A percentile compares a stretch with the other conserved stretches of the same genome.
phyloP scores from a whole-genome alignment of 2,888 invertebrate genomes.

The Papilio demoleus region DNA sequence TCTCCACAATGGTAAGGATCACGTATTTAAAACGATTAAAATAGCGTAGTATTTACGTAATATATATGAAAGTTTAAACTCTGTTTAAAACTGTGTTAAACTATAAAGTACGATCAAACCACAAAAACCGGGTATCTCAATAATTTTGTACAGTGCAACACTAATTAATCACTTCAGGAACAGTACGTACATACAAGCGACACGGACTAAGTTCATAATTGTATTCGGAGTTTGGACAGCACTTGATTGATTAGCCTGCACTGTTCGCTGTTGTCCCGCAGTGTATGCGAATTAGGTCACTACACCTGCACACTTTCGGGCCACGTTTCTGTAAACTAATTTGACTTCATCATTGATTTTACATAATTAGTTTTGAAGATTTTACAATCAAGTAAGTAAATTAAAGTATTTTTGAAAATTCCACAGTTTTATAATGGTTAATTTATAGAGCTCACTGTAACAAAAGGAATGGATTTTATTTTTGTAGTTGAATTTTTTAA shows the following conservation, averaged over 20 bases:
- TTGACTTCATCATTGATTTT: conserved; percentile 6
- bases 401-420: too few species aligned
- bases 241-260: conserved; percentile 75
- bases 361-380: conserved; percentile 6
- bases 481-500: too few species aligned
- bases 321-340: conserved; percentile 42
- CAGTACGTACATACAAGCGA: conserved; percentile 65
- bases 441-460: too few species aligned
- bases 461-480: too few species aligned
- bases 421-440: too few species aligned
- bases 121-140: conserved; percentile 36
- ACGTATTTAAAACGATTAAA: too few species aligned
- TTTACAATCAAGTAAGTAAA: too few species aligned
- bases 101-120: not conserved
- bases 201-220: conserved; percentile 81
- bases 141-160: conserved; percentile 41
- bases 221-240: conserved; percentile 79
- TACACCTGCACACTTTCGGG: conserved; percentile 55
- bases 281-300: conserved; percentile 58
- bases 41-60: too few species aligned
- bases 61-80: too few species aligned
- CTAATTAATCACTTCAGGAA: conserved; percentile 75
- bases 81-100: not conserved
- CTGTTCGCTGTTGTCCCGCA: conserved; percentile 53
- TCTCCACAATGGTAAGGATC: too few species aligned